Conservation (phyloP, 1,140 invertebrate genomes). For the Armadillidium nasatum region DNA sequence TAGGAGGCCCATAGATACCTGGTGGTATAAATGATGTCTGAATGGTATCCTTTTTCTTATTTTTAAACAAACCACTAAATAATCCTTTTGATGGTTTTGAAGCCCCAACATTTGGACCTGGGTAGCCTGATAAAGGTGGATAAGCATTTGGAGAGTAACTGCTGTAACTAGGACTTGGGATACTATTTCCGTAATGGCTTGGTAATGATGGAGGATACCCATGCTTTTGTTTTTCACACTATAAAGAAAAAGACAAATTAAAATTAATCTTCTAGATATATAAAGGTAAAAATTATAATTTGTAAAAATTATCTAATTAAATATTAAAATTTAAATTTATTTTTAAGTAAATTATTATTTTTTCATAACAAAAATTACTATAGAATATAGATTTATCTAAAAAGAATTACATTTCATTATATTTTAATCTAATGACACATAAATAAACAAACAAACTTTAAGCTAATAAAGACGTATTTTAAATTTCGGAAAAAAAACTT, state of each 20-base stretch:
- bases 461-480: no score
- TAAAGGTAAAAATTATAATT: no score
- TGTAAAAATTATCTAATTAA: no score
- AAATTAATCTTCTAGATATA: neutral
- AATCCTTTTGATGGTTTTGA: conserved; percentile 12
- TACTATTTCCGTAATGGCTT: conserved; percentile 18
- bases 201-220: conserved; percentile 24
- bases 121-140: neutral
- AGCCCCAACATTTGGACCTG: conserved; percentile 1
- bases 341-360: neutral
- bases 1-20: neutral
- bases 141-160: conserved; percentile 3
- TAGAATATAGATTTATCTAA: neutral
- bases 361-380: neutral
- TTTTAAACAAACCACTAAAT: conserved; percentile 19
- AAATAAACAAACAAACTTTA: no score
- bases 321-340: neutral
- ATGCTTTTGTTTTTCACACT: conserved; percentile 29
- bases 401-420: neutral
- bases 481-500: no score
- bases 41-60: conserved; percentile 19
- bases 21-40: conserved; percentile 18
- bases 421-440: no score
- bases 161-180: neutral
- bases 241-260: neutral